Evolutionary conservation across 2,113 vertebrate species (phyloP), one percentile per base, ranked within the genome.

Genomic region (Turdus rufiventris): DNA sequence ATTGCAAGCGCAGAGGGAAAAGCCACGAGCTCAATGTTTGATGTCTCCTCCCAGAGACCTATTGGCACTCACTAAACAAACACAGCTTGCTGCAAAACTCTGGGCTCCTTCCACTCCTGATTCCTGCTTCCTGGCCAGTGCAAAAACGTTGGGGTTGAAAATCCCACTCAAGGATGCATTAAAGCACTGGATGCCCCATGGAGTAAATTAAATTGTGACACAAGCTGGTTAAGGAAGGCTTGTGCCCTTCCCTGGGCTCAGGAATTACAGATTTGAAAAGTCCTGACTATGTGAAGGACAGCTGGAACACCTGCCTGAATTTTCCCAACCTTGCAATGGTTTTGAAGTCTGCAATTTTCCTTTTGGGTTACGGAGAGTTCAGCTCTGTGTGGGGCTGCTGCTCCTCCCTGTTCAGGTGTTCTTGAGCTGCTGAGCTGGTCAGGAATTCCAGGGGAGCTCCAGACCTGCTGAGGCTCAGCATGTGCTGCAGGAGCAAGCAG

Each of bases 51-150:
- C 70, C 78, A 60, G 79, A 91, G 86, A 77, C 84, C 78, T 74
- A 29, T 94, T 96, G 88, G 57, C 88, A 36, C 57, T 78, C 2
- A 0, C 47, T 57, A 25, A 88, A 8, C 89, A 93, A 89, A 78
- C 75, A 75, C 80, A 91, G 86, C 72, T 89, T 80, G 75, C 80
- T 87, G 92, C 57, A 74, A 14, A 82, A 78, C 80, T 53, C 86
- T 31, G 54, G 50, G 66, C 62, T 77, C 87, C 94, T 90, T 72
- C 50, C 31, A 42, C 31, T 2, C 33, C 60, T 1, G 0, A 76
- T 88, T 86, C 34, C 74, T 84, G 50, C 71, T 79, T 47, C 36
- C 78, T 86, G 95, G 75, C 85, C 92, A 53, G n/a, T 38, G 88
- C 14, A 53, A 87, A 86, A 85, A 25, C 1, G 0, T 2, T 43